Percentiles rank a stretch among this genome's conserved stretches.
Evolutionary conservation across 2,113 vertebrate genomes (phyloP).

Genomic region (Amazona guildingii): DNA sequence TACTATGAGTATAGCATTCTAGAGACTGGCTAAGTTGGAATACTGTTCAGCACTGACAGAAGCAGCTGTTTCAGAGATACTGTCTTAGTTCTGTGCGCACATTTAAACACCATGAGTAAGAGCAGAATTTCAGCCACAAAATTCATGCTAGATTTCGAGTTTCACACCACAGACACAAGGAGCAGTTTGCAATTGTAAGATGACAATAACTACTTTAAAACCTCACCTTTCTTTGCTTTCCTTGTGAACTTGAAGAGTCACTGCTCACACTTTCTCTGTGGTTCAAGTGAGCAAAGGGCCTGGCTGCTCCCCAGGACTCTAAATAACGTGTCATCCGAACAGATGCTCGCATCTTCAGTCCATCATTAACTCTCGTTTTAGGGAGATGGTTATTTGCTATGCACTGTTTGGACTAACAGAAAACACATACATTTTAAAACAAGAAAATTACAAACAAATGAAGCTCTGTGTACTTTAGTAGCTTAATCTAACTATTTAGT

Average conservation of each 20-base stretch:
- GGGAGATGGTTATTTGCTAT: slow-evolving; percentile 72
- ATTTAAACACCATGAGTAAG: rapidly evolving
- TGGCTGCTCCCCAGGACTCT: slow-evolving; percentile 95
- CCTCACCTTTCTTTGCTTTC: slow-evolving; percentile 82
- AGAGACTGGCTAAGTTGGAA: not conserved
- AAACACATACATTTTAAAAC: not conserved
- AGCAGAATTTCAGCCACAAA: not conserved
- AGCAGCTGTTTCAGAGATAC: not conserved
- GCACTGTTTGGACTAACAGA: slow-evolving; percentile 83
- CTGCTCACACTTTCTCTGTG: slow-evolving; percentile 85
- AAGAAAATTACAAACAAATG: not conserved
- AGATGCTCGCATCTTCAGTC: slow-evolving; percentile 93
- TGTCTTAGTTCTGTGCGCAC: not conserved
- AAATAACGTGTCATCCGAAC: slow-evolving; percentile 96
- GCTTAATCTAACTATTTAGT: not conserved
- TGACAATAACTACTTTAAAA: not conserved
- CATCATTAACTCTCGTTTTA: slow-evolving; percentile 84
- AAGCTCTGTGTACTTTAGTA: not conserved
- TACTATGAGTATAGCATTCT: not conserved
- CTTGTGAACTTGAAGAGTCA: slow-evolving; percentile 76
- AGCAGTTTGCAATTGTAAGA: rapidly evolving
- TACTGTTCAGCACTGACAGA: not conserved
- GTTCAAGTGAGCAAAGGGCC: slow-evolving; percentile 95
- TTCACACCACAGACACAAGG: rapidly evolving
- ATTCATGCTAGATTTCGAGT: rapidly evolving